Evolutionary conservation across 2,797 vertebrate genomes (phyloP), one percentile per base, ranked within the genome.

Genomic region (Rhynchonycteris naso): DNA sequence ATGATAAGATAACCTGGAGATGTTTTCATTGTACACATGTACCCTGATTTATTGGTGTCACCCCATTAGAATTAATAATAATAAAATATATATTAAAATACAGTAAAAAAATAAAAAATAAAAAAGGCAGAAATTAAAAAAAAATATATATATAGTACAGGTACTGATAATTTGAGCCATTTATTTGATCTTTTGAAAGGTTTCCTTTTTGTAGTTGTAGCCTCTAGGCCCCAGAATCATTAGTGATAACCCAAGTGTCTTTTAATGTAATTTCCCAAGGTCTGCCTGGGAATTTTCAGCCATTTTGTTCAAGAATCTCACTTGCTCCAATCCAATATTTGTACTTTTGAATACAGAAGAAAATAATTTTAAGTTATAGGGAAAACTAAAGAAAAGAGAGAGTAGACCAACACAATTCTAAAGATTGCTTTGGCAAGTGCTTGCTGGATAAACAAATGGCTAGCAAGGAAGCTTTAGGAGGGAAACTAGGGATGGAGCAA

Each of bases 221-320:
- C 30, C 47, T 56, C 68, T 75, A 84, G 18, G 30, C 50, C 26
- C 38, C 65, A 79, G 28, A 83, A 58, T 18, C 56, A 50, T 50
- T 89, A 79, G 10, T 69, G 35, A 66, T 21, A 47, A 47, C 28
- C 50, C 85, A 81, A 86, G 33, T 47, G 19, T 7, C 30, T 90
- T 90, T 90, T 80, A 90, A 65, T 72, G 47, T 72, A 63, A 71
- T 90, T 85, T 90, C 30, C 56, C 74, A 93, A 85, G 47, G 33
- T 43, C 8, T 80, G n/a, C 22, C 14, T 66, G 24, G n/a, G 26
- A 59, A 72, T 92, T 88, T 63, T 71, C 58, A 92, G 21, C 24
- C 69, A 71, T 78, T 26, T 26, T 72, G 26, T 72, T 69, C 30
- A 89, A 65, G 35, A 92, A 85, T 72, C n/a, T 84, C 68, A n/a